Evolutionary conservation across 2,797 vertebrate species (phyloP).

Genomic region (Sciurus vulgaris): DNA sequence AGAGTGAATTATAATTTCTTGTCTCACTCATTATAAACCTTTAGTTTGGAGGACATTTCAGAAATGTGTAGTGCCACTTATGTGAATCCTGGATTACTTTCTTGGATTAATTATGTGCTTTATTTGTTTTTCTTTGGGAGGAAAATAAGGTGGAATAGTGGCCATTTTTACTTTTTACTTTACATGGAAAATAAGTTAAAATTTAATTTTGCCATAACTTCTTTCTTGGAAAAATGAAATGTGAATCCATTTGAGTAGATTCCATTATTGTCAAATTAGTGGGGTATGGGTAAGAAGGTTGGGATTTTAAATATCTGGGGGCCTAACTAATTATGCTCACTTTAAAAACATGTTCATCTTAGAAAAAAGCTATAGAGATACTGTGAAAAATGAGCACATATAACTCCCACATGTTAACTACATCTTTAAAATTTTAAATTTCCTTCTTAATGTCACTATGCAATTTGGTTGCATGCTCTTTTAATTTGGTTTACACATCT

Average conservation of each 20-base stretch:
- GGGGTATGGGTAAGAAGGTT: neutral
- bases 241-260: conserved; percentile 35
- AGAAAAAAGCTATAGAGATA: conserved; percentile 18
- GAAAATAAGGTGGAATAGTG: conserved; percentile 64
- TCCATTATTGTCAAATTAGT: conserved; percentile 29
- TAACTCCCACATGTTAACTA: neutral
- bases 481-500: conserved; percentile 51
- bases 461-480: neutral
- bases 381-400: neutral
- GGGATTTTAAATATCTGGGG: neutral
- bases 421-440: conserved; percentile 60
- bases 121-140: conserved; percentile 84
- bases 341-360: neutral
- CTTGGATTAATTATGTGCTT: conserved; percentile 85
- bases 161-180: conserved; percentile 62
- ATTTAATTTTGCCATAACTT: conserved; percentile 58
- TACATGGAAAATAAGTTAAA: conserved; percentile 62
- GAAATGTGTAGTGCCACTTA: conserved; percentile 87
- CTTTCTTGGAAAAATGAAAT: conserved; percentile 44
- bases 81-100: conserved; percentile 84
- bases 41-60: conserved; percentile 87
- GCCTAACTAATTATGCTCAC: conserved; percentile 47
- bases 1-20: conserved; percentile 91
- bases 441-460: conserved; percentile 51
- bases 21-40: conserved; percentile 89